A percentile compares a stretch with the other conserved stretches of the same genome.
Evolutionary conservation across 2,113 vertebrate species (phyloP).

Genomic region (Cyanistes caeruleus): DNA sequence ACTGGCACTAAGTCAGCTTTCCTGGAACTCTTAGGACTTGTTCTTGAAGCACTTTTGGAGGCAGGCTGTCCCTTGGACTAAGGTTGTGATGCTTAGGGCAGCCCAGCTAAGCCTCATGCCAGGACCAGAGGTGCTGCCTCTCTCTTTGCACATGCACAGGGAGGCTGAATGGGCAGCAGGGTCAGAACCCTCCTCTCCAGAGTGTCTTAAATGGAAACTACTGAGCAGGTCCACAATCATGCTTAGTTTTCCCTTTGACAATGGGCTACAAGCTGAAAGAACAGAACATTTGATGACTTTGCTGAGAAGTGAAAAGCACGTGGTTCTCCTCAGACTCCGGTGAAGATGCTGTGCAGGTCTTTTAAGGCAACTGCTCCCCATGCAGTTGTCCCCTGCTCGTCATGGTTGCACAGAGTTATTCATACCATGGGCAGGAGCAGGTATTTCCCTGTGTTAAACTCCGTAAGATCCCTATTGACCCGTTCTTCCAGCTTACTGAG

Average conservation of each 20-base stretch:
- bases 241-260: background rate
- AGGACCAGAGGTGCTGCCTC: background rate
- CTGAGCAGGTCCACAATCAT: background rate
- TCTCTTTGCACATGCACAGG: background rate
- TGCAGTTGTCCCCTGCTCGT: background rate
- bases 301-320: background rate
- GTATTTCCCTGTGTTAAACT: background rate
- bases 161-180: background rate
- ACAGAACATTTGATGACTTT: background rate
- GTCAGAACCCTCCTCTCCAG: background rate
- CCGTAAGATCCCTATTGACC: background rate
- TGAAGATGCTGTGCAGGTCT: background rate
- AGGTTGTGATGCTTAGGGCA: background rate
- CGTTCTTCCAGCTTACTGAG: background rate
- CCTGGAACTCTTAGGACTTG: background rate
- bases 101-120: accelerated
- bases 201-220: background rate
- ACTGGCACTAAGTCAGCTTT: background rate
- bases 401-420: background rate
- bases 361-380: background rate
- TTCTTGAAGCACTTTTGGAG: background rate
- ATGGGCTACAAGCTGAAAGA: background rate
- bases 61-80: background rate
- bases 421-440: background rate
- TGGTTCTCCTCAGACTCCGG: background rate